Evolutionary conservation across 2,797 vertebrate genomes (phyloP).

Genomic region (Falco biarmicus): DNA sequence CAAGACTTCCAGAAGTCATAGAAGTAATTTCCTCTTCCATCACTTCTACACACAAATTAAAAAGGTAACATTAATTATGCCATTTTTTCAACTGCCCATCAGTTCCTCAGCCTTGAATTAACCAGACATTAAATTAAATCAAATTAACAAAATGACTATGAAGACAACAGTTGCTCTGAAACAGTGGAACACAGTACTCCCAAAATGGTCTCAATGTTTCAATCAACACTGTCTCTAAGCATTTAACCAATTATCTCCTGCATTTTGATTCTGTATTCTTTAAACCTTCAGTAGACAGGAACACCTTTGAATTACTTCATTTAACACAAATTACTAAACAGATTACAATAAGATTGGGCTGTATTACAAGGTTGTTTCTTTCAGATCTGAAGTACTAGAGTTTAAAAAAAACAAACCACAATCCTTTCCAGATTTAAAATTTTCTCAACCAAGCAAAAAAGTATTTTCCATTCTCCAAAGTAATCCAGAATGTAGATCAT

Average conservation of each 20-base stretch:
- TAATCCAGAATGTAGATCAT: background rate
- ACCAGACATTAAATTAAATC: background rate
- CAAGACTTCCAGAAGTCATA: background rate
- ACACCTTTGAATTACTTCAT: background rate
- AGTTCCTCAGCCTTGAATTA: background rate
- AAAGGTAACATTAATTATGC: background rate
- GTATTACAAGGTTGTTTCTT: background rate
- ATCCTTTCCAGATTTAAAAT: background rate
- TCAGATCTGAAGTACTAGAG: background rate
- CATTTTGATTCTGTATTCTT: background rate
- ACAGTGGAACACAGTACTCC: background rate
- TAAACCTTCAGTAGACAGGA: background rate
- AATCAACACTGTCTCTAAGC: background rate
- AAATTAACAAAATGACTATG: background rate
- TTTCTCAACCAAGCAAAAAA: background rate
- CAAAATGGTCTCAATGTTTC: background rate
- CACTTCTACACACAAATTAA: background rate
- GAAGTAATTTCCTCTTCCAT: background rate
- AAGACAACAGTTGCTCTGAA: constrained; percentile 34
- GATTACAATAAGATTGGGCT: background rate
- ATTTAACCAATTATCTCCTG: background rate
- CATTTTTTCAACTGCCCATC: background rate
- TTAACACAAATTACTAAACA: background rate
- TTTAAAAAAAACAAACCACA: background rate
- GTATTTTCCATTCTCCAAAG: background rate